Evolutionary conservation across 2,888 invertebrate species (phyloP), one percentile per base, ranked within the genome.

Genomic region (Odontomyia ornata): DNA sequence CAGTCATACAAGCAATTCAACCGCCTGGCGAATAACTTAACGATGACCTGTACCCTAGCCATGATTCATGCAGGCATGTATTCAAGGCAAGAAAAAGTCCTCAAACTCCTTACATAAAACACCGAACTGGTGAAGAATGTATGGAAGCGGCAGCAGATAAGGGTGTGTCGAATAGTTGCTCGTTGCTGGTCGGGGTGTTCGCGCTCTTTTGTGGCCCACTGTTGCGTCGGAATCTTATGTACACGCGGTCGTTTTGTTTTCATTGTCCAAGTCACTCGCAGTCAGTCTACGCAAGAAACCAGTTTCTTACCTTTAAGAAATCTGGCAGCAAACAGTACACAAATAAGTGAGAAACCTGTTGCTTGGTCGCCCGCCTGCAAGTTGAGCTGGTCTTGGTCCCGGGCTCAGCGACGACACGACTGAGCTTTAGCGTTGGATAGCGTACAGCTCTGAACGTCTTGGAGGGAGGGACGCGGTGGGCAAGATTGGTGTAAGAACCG

Each of bases 281-380:
- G 21, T 60, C 25, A 23, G 5, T 18, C 5, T 47, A 71, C 47
- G 25, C n/a, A 64, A 7, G 2, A 69, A 73, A 73, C 73, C 73
- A 73, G 73, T 73, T 73, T 73, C 57, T 69, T 73, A 57, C 73
- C 73, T 73, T 73, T 21, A 73, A 60, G 73, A 73, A 73, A 73
- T 73, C 73, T 73, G 73, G 36, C 60, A 36, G 52, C 15, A 36
- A 60, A 73, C 57, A 73, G 60, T 56, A 28, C 60, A 73, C 56
- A n/a, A 73, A 30, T 30, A 36, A 47, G 57, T 36, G 60, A 30
- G 60, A 73, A 73, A 73, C 73, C 73, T 73, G 73, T 60, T 73
- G 60, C 21, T 69, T 23, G 64, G 7, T 64, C 28, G 64, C n/a
- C 71, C 25, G 73, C 36, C 73, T 57, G 73, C 30, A 73, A 36